phyloP scores from a whole-genome alignment of 2,113 vertebrate genomes.

The Blennius ocellaris region DNA sequence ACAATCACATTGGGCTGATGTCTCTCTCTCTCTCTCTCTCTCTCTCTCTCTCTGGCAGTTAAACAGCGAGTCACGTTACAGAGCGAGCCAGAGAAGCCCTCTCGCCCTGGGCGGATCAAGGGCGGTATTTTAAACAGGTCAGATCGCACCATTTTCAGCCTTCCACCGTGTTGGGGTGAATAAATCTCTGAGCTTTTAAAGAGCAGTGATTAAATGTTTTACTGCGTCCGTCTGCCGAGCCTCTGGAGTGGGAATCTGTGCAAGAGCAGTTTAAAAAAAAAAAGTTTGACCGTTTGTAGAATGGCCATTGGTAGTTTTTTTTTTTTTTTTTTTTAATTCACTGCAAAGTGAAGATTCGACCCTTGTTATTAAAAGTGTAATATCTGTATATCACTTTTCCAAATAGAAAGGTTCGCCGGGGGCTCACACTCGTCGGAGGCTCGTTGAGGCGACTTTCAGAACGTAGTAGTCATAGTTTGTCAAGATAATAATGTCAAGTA shows the following conservation, averaged over 20 bases:
- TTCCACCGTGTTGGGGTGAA: slow-evolving; percentile 43
- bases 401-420: slow-evolving; percentile 47
- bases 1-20: slow-evolving; percentile 68
- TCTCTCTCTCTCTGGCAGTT: slow-evolving; percentile 60
- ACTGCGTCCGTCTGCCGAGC: slow-evolving; percentile 51
- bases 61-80: slow-evolving; percentile 63
- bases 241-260: slow-evolving; percentile 37
- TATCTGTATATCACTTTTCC: slow-evolving; percentile 50
- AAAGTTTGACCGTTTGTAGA: slow-evolving; percentile 49
- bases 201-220: slow-evolving; percentile 72
- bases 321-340: not conserved
- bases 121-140: slow-evolving; percentile 70
- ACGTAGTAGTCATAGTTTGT: slow-evolving; percentile 17
- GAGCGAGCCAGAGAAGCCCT: slow-evolving; percentile 47
- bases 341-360: slow-evolving; percentile 37
- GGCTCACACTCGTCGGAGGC: slow-evolving; percentile 1
- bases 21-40: slow-evolving; percentile 31
- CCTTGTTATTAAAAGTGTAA: slow-evolving; percentile 65
- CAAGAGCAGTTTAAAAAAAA: slow-evolving; percentile 12
- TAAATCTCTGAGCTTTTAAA: slow-evolving; percentile 74
- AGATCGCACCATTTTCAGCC: slow-evolving; percentile 55
- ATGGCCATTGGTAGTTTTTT: slow-evolving; percentile 52
- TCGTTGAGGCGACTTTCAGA: slow-evolving; percentile 12
- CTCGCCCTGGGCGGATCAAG: slow-evolving; percentile 51
- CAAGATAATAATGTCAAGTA: slow-evolving; percentile 51